Evolutionary conservation across 2,888 invertebrate species (phyloP).

Genomic region (Acanthacorydalis orientalis): DNA sequence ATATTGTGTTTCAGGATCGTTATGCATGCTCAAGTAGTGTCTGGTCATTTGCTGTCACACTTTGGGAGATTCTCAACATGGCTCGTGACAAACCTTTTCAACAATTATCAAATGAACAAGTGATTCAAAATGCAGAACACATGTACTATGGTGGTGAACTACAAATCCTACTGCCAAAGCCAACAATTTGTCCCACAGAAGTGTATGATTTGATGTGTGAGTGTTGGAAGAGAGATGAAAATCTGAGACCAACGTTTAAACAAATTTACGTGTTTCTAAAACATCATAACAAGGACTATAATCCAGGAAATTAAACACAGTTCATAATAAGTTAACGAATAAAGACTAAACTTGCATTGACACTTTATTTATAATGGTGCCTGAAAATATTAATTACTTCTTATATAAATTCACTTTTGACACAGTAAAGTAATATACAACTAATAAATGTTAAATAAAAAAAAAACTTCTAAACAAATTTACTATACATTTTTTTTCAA

Average conservation of each 20-base stretch:
- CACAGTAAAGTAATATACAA: no score
- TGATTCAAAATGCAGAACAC: constrained; percentile 45
- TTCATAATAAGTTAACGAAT: no score
- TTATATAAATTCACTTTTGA: no score
- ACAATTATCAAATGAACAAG: constrained; percentile 40
- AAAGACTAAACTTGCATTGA: no score
- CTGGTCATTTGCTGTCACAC: constrained; percentile 46
- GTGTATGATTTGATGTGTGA: constrained; percentile 60
- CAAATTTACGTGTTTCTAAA: constrained; percentile 54
- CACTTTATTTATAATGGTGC: no score
- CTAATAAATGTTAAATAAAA: no score
- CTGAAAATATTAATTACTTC: no score
- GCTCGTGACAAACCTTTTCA: constrained; percentile 42
- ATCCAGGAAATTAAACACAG: no score
- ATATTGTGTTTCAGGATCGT: constrained; percentile 36
- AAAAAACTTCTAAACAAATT: no score
- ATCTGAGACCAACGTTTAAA: constrained; percentile 39
- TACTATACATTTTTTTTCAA: no score
- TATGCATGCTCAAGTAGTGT: constrained; percentile 43
- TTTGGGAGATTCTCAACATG: constrained; percentile 45
- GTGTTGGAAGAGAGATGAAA: constrained; percentile 45
- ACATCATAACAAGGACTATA: constrained; percentile 21
- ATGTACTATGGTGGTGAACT: constrained; percentile 44
- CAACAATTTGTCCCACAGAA: constrained; percentile 55
- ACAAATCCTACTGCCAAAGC: constrained; percentile 45